Conservation (phyloP, 2,888 invertebrate species). For the Melikaiella ostensackeni region DNA sequence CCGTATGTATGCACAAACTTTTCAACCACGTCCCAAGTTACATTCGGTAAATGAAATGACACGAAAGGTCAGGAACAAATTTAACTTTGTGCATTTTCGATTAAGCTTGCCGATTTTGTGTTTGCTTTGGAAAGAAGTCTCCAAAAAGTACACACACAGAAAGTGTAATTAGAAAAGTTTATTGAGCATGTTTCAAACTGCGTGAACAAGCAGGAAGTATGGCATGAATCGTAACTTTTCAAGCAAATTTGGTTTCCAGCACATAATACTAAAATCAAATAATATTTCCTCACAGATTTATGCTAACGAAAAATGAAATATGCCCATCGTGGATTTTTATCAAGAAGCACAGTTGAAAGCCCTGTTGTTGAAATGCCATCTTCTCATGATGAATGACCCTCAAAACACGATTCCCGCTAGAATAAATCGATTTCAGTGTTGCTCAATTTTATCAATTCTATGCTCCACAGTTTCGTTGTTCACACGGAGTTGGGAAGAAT, state of each 20-base stretch:
- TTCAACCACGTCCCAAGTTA: slow-evolving; percentile 13
- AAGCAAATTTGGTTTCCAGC: background rate
- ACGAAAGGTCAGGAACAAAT: slow-evolving; percentile 18
- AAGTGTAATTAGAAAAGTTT: slow-evolving; percentile 4
- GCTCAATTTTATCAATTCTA: slow-evolving; percentile 14
- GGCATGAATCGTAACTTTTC: too few species aligned
- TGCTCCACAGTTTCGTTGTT: background rate
- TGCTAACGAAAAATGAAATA: slow-evolving; percentile 26
- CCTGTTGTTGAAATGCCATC: slow-evolving; percentile 19
- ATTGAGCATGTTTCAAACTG: too few species aligned
- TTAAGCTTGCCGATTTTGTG: slow-evolving; percentile 24
- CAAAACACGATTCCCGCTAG: slow-evolving; percentile 15
- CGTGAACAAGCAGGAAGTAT: too few species aligned
- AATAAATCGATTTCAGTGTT: slow-evolving; percentile 12
- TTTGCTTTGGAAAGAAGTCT: slow-evolving; percentile 10
- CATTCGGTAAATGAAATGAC: slow-evolving; percentile 15
- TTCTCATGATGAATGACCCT: slow-evolving; percentile 25
- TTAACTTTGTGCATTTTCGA: slow-evolving; percentile 34
- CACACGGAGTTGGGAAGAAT: background rate
- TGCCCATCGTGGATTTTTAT: background rate
- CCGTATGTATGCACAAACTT: slow-evolving; percentile 11
- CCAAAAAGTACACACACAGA: slow-evolving; percentile 3
- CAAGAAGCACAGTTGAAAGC: slow-evolving; percentile 11
- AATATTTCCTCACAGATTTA: slow-evolving; percentile 16
- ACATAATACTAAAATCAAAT: slow-evolving; percentile 10